These are phyloP conservation scores for Drosophila paulistorum DNA, from an alignment of 1,140 invertebrate species.

Conservation along the genomic window DNA sequence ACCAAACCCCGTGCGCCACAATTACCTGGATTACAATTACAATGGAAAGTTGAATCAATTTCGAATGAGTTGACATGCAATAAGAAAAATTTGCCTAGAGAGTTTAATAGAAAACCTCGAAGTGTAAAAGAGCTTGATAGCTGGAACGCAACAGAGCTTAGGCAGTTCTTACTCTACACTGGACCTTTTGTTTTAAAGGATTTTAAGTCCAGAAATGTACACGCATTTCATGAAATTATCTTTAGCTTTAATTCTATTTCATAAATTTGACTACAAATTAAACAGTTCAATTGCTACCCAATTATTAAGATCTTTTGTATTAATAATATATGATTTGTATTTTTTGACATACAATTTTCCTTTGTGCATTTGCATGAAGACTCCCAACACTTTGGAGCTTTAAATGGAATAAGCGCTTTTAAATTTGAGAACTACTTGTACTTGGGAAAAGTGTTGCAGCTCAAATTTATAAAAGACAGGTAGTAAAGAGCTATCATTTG, in stretches of 20 bases:
- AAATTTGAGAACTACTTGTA: conserved; percentile 44
- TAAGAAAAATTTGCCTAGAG: conserved; percentile 7
- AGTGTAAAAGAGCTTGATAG: conserved; percentile 39
- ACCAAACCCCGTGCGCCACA: no score
- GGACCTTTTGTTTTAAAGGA: conserved; percentile 29
- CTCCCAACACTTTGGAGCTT: conserved; percentile 26
- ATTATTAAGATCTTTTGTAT: no score
- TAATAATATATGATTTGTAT: conserved; percentile 18
- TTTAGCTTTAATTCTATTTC: no score
- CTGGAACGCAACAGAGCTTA: conserved; percentile 34
- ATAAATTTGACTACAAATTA: no score
- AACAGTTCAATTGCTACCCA: no score
- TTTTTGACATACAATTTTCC: conserved; percentile 43
- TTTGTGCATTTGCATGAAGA: conserved; percentile 44
- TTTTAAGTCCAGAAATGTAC: no score
- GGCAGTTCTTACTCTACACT: conserved; percentile 39
- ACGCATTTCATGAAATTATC: no score
- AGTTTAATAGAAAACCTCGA: conserved; percentile 14
- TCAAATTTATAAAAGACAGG: conserved; percentile 39
- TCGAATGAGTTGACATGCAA: conserved; percentile 22
- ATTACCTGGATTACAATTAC: no score
- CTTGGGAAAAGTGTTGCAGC: conserved; percentile 22
- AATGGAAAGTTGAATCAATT: conserved; percentile 35
- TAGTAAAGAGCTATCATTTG: conserved; percentile 18
- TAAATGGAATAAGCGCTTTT: conserved; percentile 38